phyloP scores from a whole-genome alignment of 2,888 invertebrate genomes.

The Thyatira batis region DNA sequence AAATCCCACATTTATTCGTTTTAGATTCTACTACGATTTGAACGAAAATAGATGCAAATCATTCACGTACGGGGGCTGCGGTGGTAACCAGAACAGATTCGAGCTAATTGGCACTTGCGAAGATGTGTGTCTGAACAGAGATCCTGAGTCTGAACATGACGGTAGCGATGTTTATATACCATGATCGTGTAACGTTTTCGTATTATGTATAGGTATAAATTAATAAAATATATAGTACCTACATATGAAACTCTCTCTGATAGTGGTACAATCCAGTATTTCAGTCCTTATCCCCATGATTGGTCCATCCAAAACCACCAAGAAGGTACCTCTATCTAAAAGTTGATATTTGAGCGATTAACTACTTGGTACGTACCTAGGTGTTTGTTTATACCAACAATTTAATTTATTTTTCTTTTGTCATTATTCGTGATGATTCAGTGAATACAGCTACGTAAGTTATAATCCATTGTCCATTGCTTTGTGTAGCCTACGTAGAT shows the following conservation, averaged over 20 bases:
- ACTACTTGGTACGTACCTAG: too few species aligned
- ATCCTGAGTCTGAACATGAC: background rate
- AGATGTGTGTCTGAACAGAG: conserved; percentile 15
- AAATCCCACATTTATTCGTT: background rate
- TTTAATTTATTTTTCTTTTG: too few species aligned
- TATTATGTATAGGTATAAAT: background rate
- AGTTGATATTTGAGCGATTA: too few species aligned
- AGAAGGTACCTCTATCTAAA: too few species aligned
- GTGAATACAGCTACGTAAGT: too few species aligned
- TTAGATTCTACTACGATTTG: conserved; percentile 55
- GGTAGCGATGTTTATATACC: background rate
- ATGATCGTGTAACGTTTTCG: background rate
- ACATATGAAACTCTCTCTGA: too few species aligned
- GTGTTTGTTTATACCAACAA: too few species aligned
- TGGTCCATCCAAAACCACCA: too few species aligned
- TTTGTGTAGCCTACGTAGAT: background rate
- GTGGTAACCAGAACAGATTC: conserved; percentile 60
- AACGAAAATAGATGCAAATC: conserved; percentile 40
- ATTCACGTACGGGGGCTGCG: conserved; percentile 63
- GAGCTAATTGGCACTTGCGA: conserved; percentile 26
- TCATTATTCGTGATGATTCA: too few species aligned
- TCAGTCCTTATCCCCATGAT: too few species aligned
- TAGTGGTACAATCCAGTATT: too few species aligned
- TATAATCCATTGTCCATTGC: conserved; percentile 2
- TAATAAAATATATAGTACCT: too few species aligned